A percentile compares a stretch with the other conserved stretches of the same genome.
These are phyloP conservation scores for Leiothrix lutea DNA, from an alignment of 2,113 vertebrate genomes.

Conservation along the genomic window DNA sequence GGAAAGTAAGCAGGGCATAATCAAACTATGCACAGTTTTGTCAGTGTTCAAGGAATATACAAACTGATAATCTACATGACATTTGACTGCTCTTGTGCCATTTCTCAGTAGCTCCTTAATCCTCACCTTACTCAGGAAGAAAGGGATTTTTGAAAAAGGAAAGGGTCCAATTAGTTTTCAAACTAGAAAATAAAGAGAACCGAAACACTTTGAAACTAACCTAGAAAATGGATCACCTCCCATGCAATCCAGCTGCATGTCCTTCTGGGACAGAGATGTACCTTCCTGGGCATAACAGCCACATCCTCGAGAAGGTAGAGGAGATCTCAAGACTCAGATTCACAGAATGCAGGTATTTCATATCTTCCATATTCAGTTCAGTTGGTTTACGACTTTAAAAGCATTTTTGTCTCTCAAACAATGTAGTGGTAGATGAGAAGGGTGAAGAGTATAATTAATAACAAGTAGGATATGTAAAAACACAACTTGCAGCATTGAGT, in stretches of 20 bases:
- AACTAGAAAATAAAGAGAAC: background rate
- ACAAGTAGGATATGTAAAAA: constrained; percentile 51
- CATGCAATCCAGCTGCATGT: background rate
- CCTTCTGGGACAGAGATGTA: background rate
- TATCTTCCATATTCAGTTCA: background rate
- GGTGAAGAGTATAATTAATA: constrained; percentile 69
- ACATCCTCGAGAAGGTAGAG: background rate
- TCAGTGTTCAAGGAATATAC: background rate
- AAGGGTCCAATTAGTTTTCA: background rate
- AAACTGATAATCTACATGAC: background rate
- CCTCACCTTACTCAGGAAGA: background rate
- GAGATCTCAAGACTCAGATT: background rate
- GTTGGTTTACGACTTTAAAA: constrained; percentile 6
- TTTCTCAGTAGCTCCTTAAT: background rate
- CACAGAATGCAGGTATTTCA: background rate
- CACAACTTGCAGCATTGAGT: constrained; percentile 64
- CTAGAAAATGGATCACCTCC: background rate
- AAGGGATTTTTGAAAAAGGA: background rate
- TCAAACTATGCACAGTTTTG: background rate
- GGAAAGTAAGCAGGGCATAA: background rate
- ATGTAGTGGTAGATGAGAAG: constrained; percentile 1
- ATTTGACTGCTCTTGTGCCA: background rate
- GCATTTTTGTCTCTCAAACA: constrained; percentile 29
- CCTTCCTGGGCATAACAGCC: background rate
- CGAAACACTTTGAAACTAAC: background rate